These are phyloP conservation scores for Glossophaga mutica DNA, from an alignment of 2,797 vertebrate genomes.

Conservation along the genomic window DNA sequence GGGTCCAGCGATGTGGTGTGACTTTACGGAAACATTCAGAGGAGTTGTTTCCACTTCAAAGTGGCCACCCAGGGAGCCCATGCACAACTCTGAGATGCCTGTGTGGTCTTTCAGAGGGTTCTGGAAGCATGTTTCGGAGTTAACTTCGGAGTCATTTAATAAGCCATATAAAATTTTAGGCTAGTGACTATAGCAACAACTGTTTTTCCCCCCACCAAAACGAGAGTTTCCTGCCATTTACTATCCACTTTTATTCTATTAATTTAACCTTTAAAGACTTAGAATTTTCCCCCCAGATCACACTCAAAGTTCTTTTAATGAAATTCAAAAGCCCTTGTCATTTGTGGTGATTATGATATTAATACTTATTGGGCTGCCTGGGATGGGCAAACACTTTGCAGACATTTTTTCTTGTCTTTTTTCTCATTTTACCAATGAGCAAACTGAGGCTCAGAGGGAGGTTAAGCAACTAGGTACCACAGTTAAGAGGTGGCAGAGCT, in stretches of 20 bases:
- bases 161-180: conserved; percentile 32
- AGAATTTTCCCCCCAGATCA: not conserved
- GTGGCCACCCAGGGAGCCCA: not conserved
- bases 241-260: not conserved
- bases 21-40: not conserved
- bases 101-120: not conserved
- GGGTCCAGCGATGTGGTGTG: not conserved
- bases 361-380: not conserved
- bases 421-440: not conserved
- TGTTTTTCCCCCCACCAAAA: not conserved
- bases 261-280: conserved; percentile 37
- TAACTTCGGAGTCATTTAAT: conserved; percentile 42
- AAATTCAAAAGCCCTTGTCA: conserved; percentile 9
- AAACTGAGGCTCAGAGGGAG: not conserved
- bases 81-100: not conserved
- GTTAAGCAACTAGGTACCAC: not conserved
- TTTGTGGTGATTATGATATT: not conserved
- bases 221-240: conserved; percentile 12
- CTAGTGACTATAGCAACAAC: not conserved
- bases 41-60: conserved; percentile 11
- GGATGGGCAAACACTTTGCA: not conserved
- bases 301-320: not conserved
- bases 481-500: not conserved
- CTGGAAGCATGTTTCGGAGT: conserved; percentile 24
- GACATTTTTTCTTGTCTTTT: not conserved